Evolutionary conservation across 2,113 vertebrate species (phyloP), one percentile per base, ranked within the genome.

Genomic region (Neotoma lepida): DNA sequence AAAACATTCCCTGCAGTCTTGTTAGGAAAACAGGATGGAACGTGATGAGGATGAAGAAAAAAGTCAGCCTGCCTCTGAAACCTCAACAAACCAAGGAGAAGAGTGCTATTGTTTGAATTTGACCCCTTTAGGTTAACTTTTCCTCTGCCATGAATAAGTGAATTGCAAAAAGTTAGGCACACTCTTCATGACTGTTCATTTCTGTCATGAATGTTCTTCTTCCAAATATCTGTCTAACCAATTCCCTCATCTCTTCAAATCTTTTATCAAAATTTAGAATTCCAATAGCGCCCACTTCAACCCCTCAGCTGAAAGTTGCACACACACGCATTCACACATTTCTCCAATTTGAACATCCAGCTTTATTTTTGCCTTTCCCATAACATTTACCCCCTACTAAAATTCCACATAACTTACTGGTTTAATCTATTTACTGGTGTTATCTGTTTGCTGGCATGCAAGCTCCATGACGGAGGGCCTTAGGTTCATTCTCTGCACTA

Each of bases 41-140:
- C 5, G 46, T 63, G 7, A 51, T 2, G 1, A 9, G 51, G 6
- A 93, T 28, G 6, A 71, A 77, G 66, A 39, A 80, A 74, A 82
- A 63, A 61, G 41, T 74, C 54, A 90, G 26, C 56, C 86, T 96
- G 64, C n/a, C 76, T 94, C 64, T 90, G 66, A 90, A 88, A 88
- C n/a, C 86, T 24, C 54, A 49, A 63, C 18, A 46, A 84, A 49
- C 76, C 66, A 28, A 17, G n/a, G 66, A 66, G 26, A 88, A 41
- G 22, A 71, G 73, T 73, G 46, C n/a, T 26, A 86, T 66, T 22
- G 20, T 86, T 54, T 84, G 58, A 84, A 56, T 76, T 41, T 51
- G 33, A 6, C 63, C 89, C 73, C 71, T 90, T 88, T 41, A 61
- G 68, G 81, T n/a, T 68, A 41, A 70, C 30, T 70, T 68, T 94